Evolutionary conservation across 2,888 invertebrate species (phyloP).

Genomic region (Drosophila borealis): DNA sequence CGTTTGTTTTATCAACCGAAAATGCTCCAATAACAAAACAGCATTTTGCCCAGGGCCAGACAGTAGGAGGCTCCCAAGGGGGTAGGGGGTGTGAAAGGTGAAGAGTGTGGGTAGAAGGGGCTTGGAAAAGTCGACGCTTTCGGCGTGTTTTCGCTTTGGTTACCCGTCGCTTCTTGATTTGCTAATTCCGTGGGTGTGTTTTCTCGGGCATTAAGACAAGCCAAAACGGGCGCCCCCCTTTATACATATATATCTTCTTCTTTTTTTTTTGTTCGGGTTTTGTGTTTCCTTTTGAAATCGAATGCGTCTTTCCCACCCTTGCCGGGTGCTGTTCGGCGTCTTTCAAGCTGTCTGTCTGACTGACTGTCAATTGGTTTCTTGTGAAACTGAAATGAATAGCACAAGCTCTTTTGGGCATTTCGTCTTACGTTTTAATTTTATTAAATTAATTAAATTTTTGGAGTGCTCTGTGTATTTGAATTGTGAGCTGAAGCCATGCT

Average conservation of each 20-base stretch:
- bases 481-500: background rate
- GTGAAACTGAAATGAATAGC: conserved; percentile 23
- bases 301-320: conserved; percentile 11
- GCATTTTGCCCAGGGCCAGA: conserved; percentile 26
- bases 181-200: conserved; percentile 56
- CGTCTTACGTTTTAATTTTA: conserved; percentile 27
- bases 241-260: background rate
- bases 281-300: conserved; percentile 46
- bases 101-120: background rate
- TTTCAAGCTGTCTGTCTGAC: conserved; percentile 19
- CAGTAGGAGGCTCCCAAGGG: background rate
- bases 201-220: conserved; percentile 46
- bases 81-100: background rate
- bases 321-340: conserved; percentile 9
- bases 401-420: conserved; percentile 1
- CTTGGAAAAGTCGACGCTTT: conserved; percentile 27
- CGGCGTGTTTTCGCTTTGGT: conserved; percentile 30
- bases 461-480: background rate
- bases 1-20: conserved; percentile 57
- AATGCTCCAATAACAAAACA: conserved; percentile 60
- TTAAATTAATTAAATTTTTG: conserved; percentile 37
- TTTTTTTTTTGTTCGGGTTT: background rate
- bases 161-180: conserved; percentile 41
- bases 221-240: conserved; percentile 7
- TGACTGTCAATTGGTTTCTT: conserved; percentile 40